A percentile compares a stretch with the other conserved stretches of the same genome.
Evolutionary conservation across 2,113 vertebrate species (phyloP).

Genomic region (Aptenodytes patagonicus): DNA sequence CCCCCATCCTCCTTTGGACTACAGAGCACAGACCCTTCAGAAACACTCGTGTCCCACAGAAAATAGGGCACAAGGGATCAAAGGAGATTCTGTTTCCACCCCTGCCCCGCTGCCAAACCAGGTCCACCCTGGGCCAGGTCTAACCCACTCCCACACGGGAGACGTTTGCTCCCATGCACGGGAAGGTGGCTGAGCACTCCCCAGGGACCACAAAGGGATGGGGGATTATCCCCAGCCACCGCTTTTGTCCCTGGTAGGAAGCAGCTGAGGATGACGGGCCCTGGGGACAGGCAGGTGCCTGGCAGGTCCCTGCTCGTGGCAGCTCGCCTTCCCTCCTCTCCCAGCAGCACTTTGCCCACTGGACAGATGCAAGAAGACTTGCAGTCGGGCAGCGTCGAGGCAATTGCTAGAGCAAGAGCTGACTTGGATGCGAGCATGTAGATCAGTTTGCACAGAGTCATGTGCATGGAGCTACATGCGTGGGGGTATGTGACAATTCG

Average conservation of each 20-base stretch:
- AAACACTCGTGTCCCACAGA: background rate
- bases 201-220: background rate
- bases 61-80: background rate
- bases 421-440: fast-evolving
- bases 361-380: background rate
- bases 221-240: background rate
- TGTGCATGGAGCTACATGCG: fast-evolving
- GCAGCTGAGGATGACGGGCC: background rate
- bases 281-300: background rate
- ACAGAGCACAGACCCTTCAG: background rate
- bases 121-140: too few relatives aligned
- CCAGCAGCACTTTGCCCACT: background rate
- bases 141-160: background rate
- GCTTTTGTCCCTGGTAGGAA: background rate
- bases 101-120: background rate
- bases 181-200: background rate
- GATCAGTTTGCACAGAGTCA: fast-evolving
- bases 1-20: background rate
- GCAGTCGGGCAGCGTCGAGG: fast-evolving
- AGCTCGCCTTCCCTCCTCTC: background rate
- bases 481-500: fast-evolving
- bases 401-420: background rate
- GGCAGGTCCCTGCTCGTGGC: background rate
- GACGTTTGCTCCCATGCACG: fast-evolving
- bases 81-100: background rate